Conservation (phyloP, 2,113 vertebrate genomes). For the Oncorhynchus keta region DNA sequence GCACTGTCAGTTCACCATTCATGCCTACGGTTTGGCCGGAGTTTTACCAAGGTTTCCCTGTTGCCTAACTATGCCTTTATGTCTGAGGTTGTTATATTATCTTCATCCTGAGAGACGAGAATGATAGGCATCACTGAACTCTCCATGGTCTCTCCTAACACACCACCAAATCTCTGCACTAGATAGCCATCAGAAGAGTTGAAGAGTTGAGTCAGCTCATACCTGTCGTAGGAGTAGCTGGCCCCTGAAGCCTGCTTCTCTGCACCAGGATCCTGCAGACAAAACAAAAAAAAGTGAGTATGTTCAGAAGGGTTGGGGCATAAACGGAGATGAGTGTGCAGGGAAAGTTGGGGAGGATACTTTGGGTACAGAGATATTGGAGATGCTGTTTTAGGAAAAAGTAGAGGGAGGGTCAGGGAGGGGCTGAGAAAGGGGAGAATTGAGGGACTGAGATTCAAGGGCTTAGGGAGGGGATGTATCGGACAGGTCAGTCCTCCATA, state of each 20-base stretch:
- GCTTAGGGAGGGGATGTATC: neutral
- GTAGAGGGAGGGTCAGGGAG: neutral
- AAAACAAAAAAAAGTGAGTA: conserved; percentile 12
- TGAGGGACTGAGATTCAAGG: neutral
- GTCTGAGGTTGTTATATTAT: too few relatives aligned
- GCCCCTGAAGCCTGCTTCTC: conserved; percentile 80
- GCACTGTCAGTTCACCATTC: too few relatives aligned
- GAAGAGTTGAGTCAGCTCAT: conserved; percentile 33
- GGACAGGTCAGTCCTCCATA: conserved; percentile 30
- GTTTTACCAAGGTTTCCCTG: too few relatives aligned
- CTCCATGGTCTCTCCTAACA: neutral
- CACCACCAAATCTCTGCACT: neutral
- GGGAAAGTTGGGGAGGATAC: neutral
- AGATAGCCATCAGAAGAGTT: neutral
- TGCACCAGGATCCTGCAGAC: conserved; percentile 75
- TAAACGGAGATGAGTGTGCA: neutral
- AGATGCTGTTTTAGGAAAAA: neutral
- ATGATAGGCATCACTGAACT: neutral
- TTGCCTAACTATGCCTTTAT: too few relatives aligned
- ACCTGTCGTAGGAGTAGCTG: conserved; percentile 86
- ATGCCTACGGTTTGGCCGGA: too few relatives aligned
- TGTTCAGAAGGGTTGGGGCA: neutral
- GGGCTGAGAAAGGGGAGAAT: neutral
- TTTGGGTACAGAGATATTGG: neutral
- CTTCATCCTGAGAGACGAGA: neutral